Evolutionary conservation across 2,797 vertebrate species (phyloP).

Genomic region (Coregonus suidteri): DNA sequence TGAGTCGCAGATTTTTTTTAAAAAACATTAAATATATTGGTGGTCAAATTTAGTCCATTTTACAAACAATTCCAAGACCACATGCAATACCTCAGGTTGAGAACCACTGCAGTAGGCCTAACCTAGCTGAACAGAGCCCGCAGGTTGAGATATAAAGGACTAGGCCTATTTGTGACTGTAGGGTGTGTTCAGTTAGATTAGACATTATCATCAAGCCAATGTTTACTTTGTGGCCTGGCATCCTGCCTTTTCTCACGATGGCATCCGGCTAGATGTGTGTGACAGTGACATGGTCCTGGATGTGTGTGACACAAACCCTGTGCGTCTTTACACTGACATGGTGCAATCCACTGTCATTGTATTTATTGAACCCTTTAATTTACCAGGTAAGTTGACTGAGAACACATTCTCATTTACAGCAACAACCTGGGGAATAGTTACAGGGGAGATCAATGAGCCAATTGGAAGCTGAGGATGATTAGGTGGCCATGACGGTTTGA

Average conservation of each 20-base stretch:
- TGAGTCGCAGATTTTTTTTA: too few relatives aligned
- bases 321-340: background rate
- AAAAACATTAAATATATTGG: too few relatives aligned
- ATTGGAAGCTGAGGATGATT: too few relatives aligned
- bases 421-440: too few relatives aligned
- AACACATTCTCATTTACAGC: too few relatives aligned
- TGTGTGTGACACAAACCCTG: background rate
- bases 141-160: conserved; percentile 57
- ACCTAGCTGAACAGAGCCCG: conserved; percentile 24
- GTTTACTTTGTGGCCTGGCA: conserved; percentile 60
- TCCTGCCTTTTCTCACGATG: conserved; percentile 40
- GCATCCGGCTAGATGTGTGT: conserved; percentile 23
- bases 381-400: too few relatives aligned
- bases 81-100: background rate
- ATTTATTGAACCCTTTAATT: too few relatives aligned
- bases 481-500: too few relatives aligned
- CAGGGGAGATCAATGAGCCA: too few relatives aligned
- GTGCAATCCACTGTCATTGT: background rate
- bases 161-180: conserved; percentile 66
- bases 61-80: too few relatives aligned
- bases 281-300: background rate
- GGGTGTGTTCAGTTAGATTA: conserved; percentile 53
- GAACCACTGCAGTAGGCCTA: background rate
- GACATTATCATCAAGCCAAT: conserved; percentile 53
- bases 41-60: too few relatives aligned